These are phyloP conservation scores for Chrosomus eos DNA, from an alignment of 2,797 vertebrate species.

Conservation along the genomic window DNA sequence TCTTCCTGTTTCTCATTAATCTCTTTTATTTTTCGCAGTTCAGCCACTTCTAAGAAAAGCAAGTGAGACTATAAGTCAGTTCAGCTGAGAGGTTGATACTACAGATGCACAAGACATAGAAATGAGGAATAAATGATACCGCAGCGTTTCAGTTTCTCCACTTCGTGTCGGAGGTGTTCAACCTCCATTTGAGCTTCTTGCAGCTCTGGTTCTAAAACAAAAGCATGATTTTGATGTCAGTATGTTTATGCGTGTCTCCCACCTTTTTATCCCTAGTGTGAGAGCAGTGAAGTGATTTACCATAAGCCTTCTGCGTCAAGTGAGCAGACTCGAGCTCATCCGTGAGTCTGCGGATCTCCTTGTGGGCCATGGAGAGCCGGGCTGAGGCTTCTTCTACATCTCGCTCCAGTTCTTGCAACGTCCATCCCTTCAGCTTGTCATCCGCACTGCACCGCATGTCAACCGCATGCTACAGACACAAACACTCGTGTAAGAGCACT, in stretches of 20 bases:
- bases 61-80: not conserved
- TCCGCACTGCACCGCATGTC: not conserved
- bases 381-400: constrained; percentile 76
- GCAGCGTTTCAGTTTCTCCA: constrained; percentile 69
- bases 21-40: constrained; percentile 80
- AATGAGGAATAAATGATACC: constrained; percentile 55
- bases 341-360: constrained; percentile 77
- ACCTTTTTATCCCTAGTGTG: not conserved
- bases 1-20: constrained; percentile 78
- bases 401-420: constrained; percentile 66
- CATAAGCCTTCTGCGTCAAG: constrained; percentile 71
- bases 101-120: not conserved
- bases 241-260: not conserved
- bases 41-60: constrained; percentile 64
- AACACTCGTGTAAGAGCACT: not conserved
- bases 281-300: constrained; percentile 59
- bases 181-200: constrained; percentile 71
- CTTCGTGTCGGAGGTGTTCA: constrained; percentile 67
- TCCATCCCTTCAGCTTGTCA: not conserved
- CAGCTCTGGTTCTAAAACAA: constrained; percentile 70
- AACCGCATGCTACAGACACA: not conserved
- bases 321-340: constrained; percentile 76
- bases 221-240: not conserved
- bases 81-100: not conserved
- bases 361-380: constrained; percentile 76